phyloP scores from a whole-genome alignment of 2,113 vertebrate genomes.

The Fulica atra region DNA sequence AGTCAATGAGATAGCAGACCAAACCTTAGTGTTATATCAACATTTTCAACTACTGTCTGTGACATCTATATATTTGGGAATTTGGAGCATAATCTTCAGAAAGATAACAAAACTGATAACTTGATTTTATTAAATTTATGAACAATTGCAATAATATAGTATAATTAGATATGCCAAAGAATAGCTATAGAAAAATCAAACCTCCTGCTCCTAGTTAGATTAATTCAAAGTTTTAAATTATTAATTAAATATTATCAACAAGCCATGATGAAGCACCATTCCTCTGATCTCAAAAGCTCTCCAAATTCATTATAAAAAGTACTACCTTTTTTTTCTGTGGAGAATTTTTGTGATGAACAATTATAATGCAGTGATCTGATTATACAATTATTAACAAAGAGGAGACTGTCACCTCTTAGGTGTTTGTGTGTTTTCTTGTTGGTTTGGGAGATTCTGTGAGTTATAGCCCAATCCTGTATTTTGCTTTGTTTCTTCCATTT shows the following conservation, averaged over 20 bases:
- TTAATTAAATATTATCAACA: neutral
- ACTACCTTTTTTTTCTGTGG: neutral
- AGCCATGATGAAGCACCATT: neutral
- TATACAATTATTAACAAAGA: neutral
- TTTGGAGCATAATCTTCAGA: neutral
- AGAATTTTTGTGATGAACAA: neutral
- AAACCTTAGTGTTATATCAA: neutral
- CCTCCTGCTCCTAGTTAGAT: neutral
- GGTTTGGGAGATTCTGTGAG: neutral
- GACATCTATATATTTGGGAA: neutral
- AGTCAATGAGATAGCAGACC: neutral
- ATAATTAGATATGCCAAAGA: neutral
- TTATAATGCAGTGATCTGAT: neutral
- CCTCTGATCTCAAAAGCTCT: neutral
- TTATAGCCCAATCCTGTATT: neutral
- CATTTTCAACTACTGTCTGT: neutral
- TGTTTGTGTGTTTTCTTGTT: no score
- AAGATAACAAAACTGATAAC: neutral
- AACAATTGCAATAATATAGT: neutral
- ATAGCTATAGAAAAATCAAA: neutral
- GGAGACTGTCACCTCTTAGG: neutral
- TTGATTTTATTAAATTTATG: neutral
- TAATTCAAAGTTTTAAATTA: neutral
- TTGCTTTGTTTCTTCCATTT: conserved; percentile 7
- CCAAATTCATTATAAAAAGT: neutral